Evolutionary conservation across 2,797 vertebrate genomes (phyloP), one percentile per base, ranked within the genome.

Genomic region (Pyrocephalus nanus): DNA sequence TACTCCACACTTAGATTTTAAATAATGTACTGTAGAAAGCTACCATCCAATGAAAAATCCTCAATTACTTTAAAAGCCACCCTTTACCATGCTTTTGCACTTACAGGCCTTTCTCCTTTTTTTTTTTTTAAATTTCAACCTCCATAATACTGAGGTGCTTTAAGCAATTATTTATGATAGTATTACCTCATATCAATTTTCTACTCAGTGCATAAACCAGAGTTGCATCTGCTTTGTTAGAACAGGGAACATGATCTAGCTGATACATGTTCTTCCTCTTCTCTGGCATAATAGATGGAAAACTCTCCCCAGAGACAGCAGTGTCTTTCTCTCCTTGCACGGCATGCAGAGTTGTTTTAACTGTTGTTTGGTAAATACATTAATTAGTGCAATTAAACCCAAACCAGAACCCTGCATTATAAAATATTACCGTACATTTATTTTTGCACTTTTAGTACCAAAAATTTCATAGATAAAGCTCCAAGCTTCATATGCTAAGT

Each of bases 91-190:
- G 91, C 91, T 97, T 96, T 97, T 96, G 95, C 90, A 94, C 96
- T 97, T 95, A 92, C 30, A 93, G 43, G 34, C 77, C 69, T 95
- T 95, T 96, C 88, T 96, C 78, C 15, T 40, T 40, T 40, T 40
- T 42, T 42, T 72, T 83, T 90, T 93, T 79, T 73, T 29, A 76
- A 96, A 97, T 91, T 91, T 96, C 88, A 95, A 65, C 84, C 61
- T 96, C 88, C 62, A 58, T 81, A 90, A 78, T 90, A 67, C 78
- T 0, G 3, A 88, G 92, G 75, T 96, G 88, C 95, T 97, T 97
- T 95, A 95, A 97, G 95, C 88, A 97, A 97, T 98, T 97, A 97
- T 97, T 98, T 97, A 97, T 97, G 94, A 97, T 90, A 69, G 91
- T 91, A 97, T 98, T 98, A 97, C 96, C 96, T 98, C 97, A 97